Evolutionary conservation across 1,140 invertebrate species (phyloP), one percentile per base, ranked within the genome.

Genomic region (Micrasema longulum): DNA sequence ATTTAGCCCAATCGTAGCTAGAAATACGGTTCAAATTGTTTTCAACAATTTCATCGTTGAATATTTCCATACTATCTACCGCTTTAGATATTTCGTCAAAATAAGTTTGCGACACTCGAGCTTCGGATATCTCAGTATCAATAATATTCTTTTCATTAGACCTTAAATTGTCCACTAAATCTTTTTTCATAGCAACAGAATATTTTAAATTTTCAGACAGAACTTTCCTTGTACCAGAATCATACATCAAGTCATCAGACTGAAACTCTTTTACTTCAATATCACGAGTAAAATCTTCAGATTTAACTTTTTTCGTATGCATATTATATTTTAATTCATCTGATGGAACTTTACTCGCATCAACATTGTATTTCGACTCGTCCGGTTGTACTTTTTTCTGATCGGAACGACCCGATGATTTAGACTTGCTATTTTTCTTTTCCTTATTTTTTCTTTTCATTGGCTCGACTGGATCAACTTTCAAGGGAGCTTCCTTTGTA

Each of bases 81-180:
- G 74, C 74, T 62, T 67, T 76, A 45, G 63, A 66, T 48, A 74
- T 55, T 60, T 74, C 72, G 35, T 64, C 68, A 7, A 70, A 4
- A 16, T 64, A 70, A 14, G 68, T 31, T 45, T 38, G 20, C 10
- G 65, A 35, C 16, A 53, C n/a, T 52, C 6, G 26, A 31, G 26
- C 26, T 31, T 31, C 26, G 7, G 26, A 31, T 31, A 31, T 7
- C 26, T 31, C 26, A 31, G 26, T 31, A 31, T 31, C 26, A 31
- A 31, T 31, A 31, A 31, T 31, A 31, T 31, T 31, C 26, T 31
- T 31, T 31, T 31, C 26, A 31, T 31, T 31, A 7, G 26, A 31
- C 7, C 26, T 31, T 31, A 31, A 4, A 31, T 31, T 31, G 26
- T 31, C 26, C 26, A 31, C 2, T 31, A 7, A 7, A 31, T 2